phyloP scores from a whole-genome alignment of 2,113 vertebrate species.

The Anguilla japonica region DNA sequence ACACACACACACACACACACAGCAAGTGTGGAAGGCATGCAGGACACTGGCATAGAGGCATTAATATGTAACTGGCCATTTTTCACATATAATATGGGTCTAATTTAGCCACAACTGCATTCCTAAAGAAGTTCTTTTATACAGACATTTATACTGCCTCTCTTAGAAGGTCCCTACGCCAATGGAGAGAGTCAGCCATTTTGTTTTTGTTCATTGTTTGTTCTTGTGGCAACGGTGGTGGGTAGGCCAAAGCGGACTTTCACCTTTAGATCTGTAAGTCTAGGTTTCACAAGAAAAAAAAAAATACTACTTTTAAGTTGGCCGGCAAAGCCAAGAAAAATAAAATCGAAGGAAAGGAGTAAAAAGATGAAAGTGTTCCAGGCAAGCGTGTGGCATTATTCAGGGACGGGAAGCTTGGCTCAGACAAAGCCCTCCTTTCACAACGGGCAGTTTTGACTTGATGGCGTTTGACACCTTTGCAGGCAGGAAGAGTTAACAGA shows the following conservation, averaged over 20 bases:
- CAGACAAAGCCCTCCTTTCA: background rate
- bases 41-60: conserved; percentile 45
- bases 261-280: background rate
- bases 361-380: conserved; percentile 23
- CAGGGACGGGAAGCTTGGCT: background rate
- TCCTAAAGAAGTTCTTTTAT: conserved; percentile 51
- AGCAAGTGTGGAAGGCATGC: conserved; percentile 53
- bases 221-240: conserved; percentile 55
- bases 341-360: conserved; percentile 22
- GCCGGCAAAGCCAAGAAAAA: conserved; percentile 22
- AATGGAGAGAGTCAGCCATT: background rate
- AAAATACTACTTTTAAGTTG: conserved; percentile 22
- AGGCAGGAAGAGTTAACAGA: conserved; percentile 1
- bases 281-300: conserved; percentile 19
- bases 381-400: background rate
- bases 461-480: background rate
- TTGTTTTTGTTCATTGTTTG: conserved; percentile 37
- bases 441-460: background rate
- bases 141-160: conserved; percentile 43
- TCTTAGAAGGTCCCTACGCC: conserved; percentile 42
- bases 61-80: conserved; percentile 33
- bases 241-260: conserved; percentile 36
- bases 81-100: conserved; percentile 50
- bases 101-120: conserved; percentile 60
- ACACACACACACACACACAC: background rate